phyloP scores from a whole-genome alignment of 1,140 invertebrate genomes.

The Lordiphosa stackelbergi region DNA sequence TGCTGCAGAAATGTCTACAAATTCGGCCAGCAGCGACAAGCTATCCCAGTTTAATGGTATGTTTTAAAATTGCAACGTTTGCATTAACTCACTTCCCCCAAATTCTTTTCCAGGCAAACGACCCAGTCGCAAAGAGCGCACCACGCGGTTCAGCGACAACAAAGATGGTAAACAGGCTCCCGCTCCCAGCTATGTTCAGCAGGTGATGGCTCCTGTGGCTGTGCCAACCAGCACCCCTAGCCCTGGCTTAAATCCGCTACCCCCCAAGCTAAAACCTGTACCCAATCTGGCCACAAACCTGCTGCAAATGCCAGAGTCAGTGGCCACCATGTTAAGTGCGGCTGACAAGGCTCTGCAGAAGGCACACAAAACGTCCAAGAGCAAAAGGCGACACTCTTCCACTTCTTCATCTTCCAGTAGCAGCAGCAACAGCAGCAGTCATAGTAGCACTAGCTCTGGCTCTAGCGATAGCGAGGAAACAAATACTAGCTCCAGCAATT shows the following conservation, averaged over 20 bases:
- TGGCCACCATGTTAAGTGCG: constrained; percentile 50
- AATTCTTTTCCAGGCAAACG: constrained; percentile 46
- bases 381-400: constrained; percentile 31
- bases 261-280: constrained; percentile 44
- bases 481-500: constrained; percentile 30
- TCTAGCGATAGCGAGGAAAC: constrained; percentile 25
- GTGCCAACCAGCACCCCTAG: background rate
- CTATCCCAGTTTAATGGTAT: constrained; percentile 57
- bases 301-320: constrained; percentile 59
- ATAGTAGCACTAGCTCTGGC: constrained; percentile 30
- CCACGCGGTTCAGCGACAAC: constrained; percentile 72
- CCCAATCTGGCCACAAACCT: constrained; percentile 61
- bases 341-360: constrained; percentile 59
- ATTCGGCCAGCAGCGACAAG: constrained; percentile 45
- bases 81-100: background rate
- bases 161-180: constrained; percentile 58
- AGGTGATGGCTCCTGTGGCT: constrained; percentile 37
- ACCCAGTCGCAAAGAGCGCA: constrained; percentile 61
- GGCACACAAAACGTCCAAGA: constrained; percentile 47
- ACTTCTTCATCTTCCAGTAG: constrained; percentile 50
- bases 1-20: constrained; percentile 8
- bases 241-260: constrained; percentile 1
- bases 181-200: constrained; percentile 42
- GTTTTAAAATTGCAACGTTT: background rate
- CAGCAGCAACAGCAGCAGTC: constrained; percentile 16